Conservation (phyloP, 1,140 invertebrate genomes). For the Tetranychus cinnabarinus region DNA sequence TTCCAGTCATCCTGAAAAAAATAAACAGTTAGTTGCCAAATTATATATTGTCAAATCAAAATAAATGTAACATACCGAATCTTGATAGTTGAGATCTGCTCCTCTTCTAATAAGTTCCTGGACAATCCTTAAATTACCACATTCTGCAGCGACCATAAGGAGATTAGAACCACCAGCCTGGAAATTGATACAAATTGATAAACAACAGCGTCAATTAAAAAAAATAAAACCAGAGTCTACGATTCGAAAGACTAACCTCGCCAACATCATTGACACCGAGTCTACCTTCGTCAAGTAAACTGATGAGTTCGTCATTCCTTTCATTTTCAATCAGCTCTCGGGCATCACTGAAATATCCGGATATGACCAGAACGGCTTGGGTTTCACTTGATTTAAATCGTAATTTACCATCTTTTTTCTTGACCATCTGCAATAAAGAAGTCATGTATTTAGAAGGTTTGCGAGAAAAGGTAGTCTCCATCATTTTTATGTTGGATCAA, state of each 20-base stretch:
- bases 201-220: too few species aligned
- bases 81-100: not conserved
- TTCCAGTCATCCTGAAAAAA: conserved; percentile 24
- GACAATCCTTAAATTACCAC: not conserved
- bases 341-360: not conserved
- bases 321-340: not conserved
- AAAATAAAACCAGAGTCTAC: too few species aligned
- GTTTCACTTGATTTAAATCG: too few species aligned
- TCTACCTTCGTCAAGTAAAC: not conserved
- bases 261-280: not conserved
- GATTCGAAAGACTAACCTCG: not conserved
- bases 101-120: not conserved
- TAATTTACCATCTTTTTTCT: too few species aligned
- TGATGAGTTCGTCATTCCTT: not conserved
- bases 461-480: too few species aligned
- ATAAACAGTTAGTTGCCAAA: too few species aligned
- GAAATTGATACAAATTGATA: not conserved
- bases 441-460: too few species aligned
- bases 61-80: not conserved
- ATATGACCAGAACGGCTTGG: not conserved
- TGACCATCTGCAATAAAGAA: too few species aligned
- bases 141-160: not conserved
- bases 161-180: not conserved
- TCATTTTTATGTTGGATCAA: too few species aligned
- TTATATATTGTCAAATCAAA: not conserved